Evolutionary conservation across 2,797 vertebrate genomes (phyloP).

Genomic region (Pantherophis vulpinus): DNA sequence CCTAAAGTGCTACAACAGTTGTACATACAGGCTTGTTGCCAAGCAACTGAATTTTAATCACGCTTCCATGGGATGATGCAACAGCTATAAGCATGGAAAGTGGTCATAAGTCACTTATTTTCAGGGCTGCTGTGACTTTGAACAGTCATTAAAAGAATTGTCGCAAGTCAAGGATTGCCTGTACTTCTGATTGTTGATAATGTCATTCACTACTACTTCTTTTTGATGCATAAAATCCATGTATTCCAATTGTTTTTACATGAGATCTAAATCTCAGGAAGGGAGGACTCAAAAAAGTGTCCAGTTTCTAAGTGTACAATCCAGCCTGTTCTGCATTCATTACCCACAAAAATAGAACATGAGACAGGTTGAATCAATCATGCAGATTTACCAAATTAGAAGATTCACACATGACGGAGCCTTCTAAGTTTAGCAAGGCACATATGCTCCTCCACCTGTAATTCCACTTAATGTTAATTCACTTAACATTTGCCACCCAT

Average conservation of each 20-base stretch:
- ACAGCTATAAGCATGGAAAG: background rate
- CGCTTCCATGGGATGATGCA: background rate
- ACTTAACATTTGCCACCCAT: background rate
- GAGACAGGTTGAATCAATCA: background rate
- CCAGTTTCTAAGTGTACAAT: background rate
- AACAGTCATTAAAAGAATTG: background rate
- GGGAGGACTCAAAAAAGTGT: background rate
- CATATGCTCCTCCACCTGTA: background rate
- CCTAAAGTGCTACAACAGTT: background rate
- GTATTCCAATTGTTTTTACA: background rate
- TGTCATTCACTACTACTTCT: background rate
- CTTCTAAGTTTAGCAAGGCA: background rate
- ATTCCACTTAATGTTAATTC: background rate
- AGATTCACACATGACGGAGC: too few relatives aligned
- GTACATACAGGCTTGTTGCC: background rate
- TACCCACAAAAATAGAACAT: background rate
- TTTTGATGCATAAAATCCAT: background rate
- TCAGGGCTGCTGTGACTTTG: background rate
- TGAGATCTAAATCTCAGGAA: background rate
- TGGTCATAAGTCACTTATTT: background rate
- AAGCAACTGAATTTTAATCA: background rate
- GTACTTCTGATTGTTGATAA: background rate
- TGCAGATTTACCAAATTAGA: background rate
- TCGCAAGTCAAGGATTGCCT: background rate
- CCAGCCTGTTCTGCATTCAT: background rate